These are phyloP conservation scores for Halocynthia roretzi DNA, from an alignment of 23 tunicate genomes.

Conservation along the genomic window DNA sequence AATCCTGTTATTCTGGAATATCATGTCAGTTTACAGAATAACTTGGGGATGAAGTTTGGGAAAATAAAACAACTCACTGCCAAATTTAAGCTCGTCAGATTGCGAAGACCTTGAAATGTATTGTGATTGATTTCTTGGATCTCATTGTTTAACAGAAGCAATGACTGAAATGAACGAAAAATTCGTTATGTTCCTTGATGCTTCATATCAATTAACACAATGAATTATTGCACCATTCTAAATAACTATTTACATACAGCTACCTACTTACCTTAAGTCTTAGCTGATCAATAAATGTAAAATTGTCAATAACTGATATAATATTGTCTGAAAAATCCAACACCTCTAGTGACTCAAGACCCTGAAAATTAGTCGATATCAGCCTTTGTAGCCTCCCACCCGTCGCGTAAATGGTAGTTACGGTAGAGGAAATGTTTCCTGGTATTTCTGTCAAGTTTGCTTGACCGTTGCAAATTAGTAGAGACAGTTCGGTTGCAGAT, in stretches of 20 bases:
- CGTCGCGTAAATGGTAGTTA: neutral
- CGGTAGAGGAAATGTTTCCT: neutral
- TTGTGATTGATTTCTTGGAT: neutral
- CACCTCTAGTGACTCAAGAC: neutral
- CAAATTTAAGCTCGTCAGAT: neutral
- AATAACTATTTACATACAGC: too few species aligned
- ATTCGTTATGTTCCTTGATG: too few species aligned
- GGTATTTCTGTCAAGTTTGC: slow-evolving; percentile 12
- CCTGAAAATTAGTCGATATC: neutral
- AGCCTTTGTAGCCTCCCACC: neutral
- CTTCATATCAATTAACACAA: too few species aligned
- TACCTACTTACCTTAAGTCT: neutral
- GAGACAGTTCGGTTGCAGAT: neutral
- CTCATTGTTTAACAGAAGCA: neutral
- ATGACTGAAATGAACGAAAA: neutral
- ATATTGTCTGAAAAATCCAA: neutral
- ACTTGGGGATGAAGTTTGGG: neutral
- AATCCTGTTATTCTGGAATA: slow-evolving; percentile 13
- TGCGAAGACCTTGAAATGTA: neutral
- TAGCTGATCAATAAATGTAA: slow-evolving; percentile 1
- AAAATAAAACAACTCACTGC: neutral
- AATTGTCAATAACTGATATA: neutral
- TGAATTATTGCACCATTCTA: too few species aligned
- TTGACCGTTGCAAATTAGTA: neutral
- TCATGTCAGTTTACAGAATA: neutral